Base-by-base conservation (phyloP, 2,113 vertebrate genomes). In the Psilopogon haemacephalus region DNA sequence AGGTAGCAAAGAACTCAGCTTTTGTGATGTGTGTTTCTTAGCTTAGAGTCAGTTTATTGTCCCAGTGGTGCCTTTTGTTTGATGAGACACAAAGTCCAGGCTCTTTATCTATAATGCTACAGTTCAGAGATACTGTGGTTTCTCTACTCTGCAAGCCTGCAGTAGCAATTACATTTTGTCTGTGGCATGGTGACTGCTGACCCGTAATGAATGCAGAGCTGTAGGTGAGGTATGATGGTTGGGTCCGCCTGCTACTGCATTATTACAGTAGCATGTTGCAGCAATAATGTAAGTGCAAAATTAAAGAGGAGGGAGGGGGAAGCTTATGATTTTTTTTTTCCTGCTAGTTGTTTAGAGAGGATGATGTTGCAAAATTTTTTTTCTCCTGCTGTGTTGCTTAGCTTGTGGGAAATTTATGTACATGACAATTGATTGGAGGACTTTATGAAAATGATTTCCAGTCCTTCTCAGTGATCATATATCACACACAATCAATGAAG, bases 81-180 rank as follows among this genome's bases (percentile, higher is more conserved):
- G 70, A 83, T 86, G 77, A 86, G 46, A 55, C 14, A 9, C 54
- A 12, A 79, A 86, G 82, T 81, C 54, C 4, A 0, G 18, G 17
- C 64, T 94, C 15, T 79, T 86, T 72, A 82, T 88, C 79, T 19
- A 2, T 74, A 26, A 40, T 40, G 40, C 63, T 79, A 16, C 33
- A 8, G 80, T 95, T 94, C 19, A 14, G 87, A 82, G 78, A 20
- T 35, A n/a, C 64, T 68, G 35, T 76, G 48, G 10, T 80, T 90
- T 78, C 56, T 60, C 82, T 87, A 55, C 71, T 86, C 73, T 78
- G 84, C 70, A 65, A 54, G 42, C 64, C 28, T 95, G 77, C 56
- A 55, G 82, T 60, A 86, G 65, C 65, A 94, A 78, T 95, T 84
- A 60, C 3, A 7, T 88, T 91, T 94, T 80, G 64, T 85, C 42